phyloP scores from a whole-genome alignment of 2,797 vertebrate genomes.

The Lerista edwardsae region DNA sequence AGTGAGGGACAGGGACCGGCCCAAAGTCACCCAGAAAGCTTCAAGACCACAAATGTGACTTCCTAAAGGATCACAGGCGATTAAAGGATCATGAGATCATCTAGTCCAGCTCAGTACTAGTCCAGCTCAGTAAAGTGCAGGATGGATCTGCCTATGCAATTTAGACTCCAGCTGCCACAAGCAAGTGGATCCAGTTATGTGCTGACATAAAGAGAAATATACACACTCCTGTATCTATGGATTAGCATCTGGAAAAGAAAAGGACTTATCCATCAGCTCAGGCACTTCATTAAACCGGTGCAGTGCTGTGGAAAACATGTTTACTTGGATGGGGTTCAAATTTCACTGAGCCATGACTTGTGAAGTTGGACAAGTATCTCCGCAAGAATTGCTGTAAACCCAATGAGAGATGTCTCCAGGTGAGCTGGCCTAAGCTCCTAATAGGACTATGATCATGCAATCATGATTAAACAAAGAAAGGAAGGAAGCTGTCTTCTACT shows the following conservation, averaged over 20 bases:
- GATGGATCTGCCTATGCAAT: background rate
- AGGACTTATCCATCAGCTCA: background rate
- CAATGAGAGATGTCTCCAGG: too few species aligned
- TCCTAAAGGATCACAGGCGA: background rate
- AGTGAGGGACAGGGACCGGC: too few species aligned
- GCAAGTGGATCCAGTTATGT: too few species aligned
- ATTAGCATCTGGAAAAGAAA: background rate
- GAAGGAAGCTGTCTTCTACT: too few species aligned
- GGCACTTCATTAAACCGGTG: background rate
- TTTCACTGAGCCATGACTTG: too few species aligned
- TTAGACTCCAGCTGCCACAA: too few species aligned
- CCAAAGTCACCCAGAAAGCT: too few species aligned
- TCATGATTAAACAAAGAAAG: too few species aligned
- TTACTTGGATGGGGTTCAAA: background rate
- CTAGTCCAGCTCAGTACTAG: too few species aligned
- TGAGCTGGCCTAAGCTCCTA: too few species aligned
- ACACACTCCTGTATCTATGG: background rate
- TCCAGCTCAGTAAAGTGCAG: background rate
- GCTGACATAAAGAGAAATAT: background rate
- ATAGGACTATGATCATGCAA: too few species aligned
- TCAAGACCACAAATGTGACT: background rate
- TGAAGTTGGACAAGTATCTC: background rate
- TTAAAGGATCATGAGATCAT: background rate
- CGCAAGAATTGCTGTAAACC: too few species aligned
- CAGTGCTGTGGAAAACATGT: background rate